Conservation (phyloP, 35 echinoderm and acorn worm species). For the Ophiothrix spiculata region DNA sequence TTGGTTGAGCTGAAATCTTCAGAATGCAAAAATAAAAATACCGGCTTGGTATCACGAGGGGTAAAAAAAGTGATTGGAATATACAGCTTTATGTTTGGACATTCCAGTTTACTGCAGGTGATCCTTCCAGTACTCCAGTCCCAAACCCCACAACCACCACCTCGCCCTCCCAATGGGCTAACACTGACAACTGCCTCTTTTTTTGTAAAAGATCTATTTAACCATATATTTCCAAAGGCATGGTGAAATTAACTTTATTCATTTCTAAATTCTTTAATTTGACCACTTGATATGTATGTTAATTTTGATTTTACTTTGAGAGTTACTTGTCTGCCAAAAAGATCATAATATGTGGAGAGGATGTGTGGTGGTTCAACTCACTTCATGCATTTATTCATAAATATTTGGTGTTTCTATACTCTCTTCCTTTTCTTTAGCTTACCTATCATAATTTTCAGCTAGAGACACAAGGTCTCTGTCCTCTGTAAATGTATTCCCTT, state of each 20-base stretch:
- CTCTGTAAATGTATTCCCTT: conserved; percentile 60
- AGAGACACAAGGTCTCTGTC: conserved; percentile 54
- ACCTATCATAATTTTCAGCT: conserved; percentile 70
- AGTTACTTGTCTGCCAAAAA: neutral
- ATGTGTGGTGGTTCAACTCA: neutral
- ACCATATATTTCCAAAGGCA: too few species aligned
- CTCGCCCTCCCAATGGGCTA: too few species aligned
- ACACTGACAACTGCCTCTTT: too few species aligned
- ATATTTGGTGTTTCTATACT: neutral
- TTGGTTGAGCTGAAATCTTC: neutral
- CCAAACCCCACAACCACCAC: too few species aligned
- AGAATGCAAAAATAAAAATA: neutral
- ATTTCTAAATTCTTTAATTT: too few species aligned
- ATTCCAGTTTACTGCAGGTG: too few species aligned
- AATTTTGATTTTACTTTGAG: neutral
- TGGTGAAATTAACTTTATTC: too few species aligned
- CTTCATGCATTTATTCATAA: neutral
- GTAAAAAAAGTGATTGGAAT: too few species aligned
- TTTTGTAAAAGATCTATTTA: too few species aligned
- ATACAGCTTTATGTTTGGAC: too few species aligned
- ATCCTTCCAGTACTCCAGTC: too few species aligned
- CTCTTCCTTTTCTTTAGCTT: neutral
- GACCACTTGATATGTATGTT: neutral
- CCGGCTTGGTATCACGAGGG: neutral
- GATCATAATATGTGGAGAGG: too few species aligned